A percentile compares a stretch with the other conserved stretches of the same genome.
Conservation (phyloP, 2,888 invertebrate species). For the Metalampra italica region DNA sequence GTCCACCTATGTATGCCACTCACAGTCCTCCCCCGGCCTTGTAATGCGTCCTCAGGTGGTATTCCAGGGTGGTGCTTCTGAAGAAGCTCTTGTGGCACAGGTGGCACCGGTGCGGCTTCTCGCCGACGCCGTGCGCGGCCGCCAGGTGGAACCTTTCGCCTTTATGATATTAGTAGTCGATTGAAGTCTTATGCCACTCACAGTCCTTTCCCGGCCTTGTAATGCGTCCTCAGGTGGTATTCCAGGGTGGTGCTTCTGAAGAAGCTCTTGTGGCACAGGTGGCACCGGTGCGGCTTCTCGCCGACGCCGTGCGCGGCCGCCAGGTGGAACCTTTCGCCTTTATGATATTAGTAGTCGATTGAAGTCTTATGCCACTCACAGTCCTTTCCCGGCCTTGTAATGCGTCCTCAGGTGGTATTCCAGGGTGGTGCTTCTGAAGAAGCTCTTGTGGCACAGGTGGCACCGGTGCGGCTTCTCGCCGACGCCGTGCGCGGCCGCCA, state of each 20-base stretch:
- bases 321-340: no score
- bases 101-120: constrained; percentile 3
- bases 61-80: not conserved
- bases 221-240: constrained; percentile 1
- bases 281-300: constrained; percentile 4
- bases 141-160: no score
- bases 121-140: constrained; percentile 5
- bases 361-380: no score
- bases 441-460: not conserved
- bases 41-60: constrained; percentile 2
- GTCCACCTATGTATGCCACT: no score
- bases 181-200: no score
- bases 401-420: constrained; percentile 2
- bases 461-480: constrained; percentile 6
- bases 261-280: constrained; percentile 1
- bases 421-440: not conserved
- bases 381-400: not conserved
- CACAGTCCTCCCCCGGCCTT: not conserved
- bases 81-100: constrained; percentile 1
- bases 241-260: not conserved
- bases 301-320: constrained; percentile 6
- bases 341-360: no score
- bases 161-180: no score
- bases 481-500: constrained; percentile 5
- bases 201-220: not conserved